phyloP scores from a whole-genome alignment of 2,797 vertebrate species.

The Falco berigora region DNA sequence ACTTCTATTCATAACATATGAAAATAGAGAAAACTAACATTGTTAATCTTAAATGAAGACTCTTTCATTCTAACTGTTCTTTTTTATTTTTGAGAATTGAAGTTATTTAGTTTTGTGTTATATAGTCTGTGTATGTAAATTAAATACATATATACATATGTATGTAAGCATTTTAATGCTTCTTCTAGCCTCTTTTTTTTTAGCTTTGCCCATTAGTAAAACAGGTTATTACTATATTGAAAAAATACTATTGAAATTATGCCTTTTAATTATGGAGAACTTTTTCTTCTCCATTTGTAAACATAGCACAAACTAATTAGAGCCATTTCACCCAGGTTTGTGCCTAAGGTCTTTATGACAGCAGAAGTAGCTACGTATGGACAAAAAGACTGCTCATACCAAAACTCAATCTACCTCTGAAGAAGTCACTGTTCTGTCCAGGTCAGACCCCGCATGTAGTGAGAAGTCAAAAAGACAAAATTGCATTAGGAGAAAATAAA shows the following conservation, averaged over 20 bases:
- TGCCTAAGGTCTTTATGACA: background rate
- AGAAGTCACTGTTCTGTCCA: background rate
- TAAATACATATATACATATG: background rate
- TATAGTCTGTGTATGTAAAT: background rate
- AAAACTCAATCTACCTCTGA: background rate
- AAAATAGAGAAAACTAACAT: background rate
- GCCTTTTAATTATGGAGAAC: background rate
- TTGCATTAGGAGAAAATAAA: background rate
- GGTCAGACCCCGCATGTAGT: background rate
- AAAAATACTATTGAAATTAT: background rate
- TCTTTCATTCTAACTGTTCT: background rate
- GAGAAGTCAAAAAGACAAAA: background rate
- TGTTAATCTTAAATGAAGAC: background rate
- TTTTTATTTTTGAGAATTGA: background rate
- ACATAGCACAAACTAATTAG: background rate
- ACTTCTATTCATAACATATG: background rate
- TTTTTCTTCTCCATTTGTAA: background rate
- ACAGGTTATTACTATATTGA: background rate
- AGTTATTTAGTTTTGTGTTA: too few species aligned
- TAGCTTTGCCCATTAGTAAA: background rate
- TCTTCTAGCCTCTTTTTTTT: background rate
- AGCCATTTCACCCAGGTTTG: background rate
- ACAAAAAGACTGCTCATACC: background rate
- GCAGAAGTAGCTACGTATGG: background rate
- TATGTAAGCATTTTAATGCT: background rate